phyloP scores from a whole-genome alignment of 2,113 vertebrate species.

The Phylloscopus trochilus region DNA sequence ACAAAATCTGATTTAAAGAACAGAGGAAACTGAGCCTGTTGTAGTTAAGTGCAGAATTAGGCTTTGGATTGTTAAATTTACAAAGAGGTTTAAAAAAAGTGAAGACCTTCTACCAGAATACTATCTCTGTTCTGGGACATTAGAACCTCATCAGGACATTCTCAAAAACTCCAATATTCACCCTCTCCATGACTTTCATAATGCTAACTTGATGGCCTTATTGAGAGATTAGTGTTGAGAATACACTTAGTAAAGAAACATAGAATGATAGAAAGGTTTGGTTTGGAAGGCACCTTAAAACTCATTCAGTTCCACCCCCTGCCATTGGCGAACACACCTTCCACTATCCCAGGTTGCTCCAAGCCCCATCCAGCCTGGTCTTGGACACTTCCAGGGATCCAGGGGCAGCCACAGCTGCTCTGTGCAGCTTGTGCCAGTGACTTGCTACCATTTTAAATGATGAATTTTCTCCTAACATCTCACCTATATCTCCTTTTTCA shows the following conservation, averaged over 20 bases:
- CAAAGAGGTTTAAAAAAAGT: background rate
- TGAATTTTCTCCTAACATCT: background rate
- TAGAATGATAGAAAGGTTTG: background rate
- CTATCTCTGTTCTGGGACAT: background rate
- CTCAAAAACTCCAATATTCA: background rate
- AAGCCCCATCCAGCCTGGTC: fast-evolving
- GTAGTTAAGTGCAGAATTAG: background rate
- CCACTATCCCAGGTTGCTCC: background rate
- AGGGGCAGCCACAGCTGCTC: background rate
- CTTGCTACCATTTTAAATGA: background rate
- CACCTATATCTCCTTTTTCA: background rate
- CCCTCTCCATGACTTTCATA: background rate
- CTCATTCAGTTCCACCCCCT: fast-evolving
- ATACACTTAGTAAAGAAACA: background rate
- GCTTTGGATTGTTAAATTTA: background rate
- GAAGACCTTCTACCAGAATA: background rate
- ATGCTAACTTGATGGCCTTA: fast-evolving
- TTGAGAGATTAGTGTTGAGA: background rate
- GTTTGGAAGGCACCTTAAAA: background rate
- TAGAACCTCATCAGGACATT: background rate
- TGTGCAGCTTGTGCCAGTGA: background rate
- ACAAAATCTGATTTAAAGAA: background rate
- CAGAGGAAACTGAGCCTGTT: background rate
- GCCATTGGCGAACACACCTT: background rate
- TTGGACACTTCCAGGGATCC: background rate